Conservation (phyloP, 2,113 vertebrate species). For the Hemibagrus wyckioides region DNA sequence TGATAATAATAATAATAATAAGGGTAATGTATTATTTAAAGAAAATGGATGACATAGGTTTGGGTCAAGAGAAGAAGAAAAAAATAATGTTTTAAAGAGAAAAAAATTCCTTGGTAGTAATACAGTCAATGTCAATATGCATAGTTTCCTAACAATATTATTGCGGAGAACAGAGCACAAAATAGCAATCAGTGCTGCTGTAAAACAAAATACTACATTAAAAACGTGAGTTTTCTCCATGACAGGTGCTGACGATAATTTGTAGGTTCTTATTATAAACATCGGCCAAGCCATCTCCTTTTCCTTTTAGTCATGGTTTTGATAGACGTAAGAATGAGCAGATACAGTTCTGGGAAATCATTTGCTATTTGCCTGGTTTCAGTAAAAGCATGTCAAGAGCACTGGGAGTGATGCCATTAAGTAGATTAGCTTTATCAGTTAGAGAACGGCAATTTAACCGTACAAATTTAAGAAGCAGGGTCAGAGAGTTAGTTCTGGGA, state of each 20-base stretch:
- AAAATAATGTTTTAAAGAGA: not conserved
- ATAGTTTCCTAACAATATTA: not conserved
- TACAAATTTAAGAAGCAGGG: not conserved
- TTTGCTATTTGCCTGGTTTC: not conserved
- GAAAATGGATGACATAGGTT: not conserved
- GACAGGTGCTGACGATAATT: not conserved
- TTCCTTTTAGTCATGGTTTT: not conserved
- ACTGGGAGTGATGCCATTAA: not conserved
- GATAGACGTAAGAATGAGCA: not conserved
- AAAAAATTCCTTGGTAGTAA: not conserved
- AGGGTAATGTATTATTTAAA: not conserved
- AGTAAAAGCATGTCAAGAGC: not conserved
- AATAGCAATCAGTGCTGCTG: not conserved
- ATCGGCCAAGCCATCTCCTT: not conserved
- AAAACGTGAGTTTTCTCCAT: not conserved
- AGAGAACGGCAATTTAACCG: not conserved
- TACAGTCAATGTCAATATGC: not conserved
- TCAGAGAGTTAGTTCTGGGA: not conserved
- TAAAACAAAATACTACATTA: not conserved
- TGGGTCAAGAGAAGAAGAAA: not conserved
- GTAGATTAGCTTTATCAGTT: not conserved
- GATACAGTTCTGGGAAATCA: not conserved
- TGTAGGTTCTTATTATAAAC: not conserved
- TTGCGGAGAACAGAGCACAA: not conserved
- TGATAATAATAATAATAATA: too few species aligned